Evolutionary conservation across 2,888 invertebrate species (phyloP).

Genomic region (Lasioglossum zephyrum): DNA sequence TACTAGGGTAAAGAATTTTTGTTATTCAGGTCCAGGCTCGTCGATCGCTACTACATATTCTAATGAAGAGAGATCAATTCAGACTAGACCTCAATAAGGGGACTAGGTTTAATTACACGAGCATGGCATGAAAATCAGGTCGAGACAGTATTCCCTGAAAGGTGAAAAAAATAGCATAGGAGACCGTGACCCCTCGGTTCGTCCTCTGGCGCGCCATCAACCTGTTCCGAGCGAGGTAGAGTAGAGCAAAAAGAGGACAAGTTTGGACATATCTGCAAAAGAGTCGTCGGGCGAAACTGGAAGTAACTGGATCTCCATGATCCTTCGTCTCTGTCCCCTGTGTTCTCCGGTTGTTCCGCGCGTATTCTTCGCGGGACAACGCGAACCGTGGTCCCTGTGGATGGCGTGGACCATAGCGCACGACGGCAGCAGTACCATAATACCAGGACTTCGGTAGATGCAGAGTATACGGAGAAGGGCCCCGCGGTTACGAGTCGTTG

Average conservation of each 20-base stretch:
- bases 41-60: not conserved
- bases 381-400: constrained; percentile 68
- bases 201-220: constrained; percentile 46
- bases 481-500: constrained; percentile 33
- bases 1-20: not conserved
- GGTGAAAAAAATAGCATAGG: not conserved
- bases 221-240: constrained; percentile 37
- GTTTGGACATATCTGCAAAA: constrained; percentile 64
- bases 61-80: not conserved
- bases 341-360: constrained; percentile 42
- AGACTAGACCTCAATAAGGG: not conserved
- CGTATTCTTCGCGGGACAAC: constrained; percentile 64
- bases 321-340: constrained; percentile 41
- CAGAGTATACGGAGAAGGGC: constrained; percentile 13
- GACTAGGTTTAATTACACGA: not conserved
- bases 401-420: constrained; percentile 47
- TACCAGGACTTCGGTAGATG: constrained; percentile 39
- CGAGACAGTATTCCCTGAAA: not conserved
- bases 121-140: not conserved
- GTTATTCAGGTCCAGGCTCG: not conserved
- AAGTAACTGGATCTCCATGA: constrained; percentile 71
- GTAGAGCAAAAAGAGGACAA: constrained; percentile 38
- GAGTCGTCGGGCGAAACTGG: constrained; percentile 65
- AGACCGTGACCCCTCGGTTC: constrained; percentile 40
- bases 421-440: constrained; percentile 54